Evolutionary conservation across 2,888 invertebrate species (phyloP).

Genomic region (Eilema sororculum): DNA sequence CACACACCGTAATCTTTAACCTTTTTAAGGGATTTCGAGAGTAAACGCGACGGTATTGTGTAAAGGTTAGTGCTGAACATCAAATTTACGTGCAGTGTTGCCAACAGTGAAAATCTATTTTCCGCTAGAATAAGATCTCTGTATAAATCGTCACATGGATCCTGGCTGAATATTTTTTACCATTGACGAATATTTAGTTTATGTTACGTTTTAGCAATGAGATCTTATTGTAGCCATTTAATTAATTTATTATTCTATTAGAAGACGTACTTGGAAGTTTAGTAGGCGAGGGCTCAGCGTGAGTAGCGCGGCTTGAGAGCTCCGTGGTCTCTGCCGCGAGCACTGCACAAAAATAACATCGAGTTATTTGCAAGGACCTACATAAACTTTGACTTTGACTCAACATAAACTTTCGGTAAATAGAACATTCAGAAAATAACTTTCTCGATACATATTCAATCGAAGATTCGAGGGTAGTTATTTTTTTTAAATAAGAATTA

Average conservation of each 20-base stretch:
- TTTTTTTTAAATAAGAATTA: not conserved
- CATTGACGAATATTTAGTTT: not conserved
- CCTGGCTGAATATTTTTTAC: conserved; percentile 9
- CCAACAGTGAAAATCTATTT: conserved; percentile 42
- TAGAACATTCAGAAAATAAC: not conserved
- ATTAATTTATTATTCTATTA: conserved; percentile 51
- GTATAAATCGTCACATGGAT: conserved; percentile 15
- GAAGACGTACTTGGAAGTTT: conserved; percentile 88
- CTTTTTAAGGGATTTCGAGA: not conserved
- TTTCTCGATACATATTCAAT: not conserved
- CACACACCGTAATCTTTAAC: not conserved
- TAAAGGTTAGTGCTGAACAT: conserved; percentile 40
- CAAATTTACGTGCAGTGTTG: conserved; percentile 59
- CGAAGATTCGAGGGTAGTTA: not conserved
- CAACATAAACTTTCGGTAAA: not conserved
- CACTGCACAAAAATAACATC: conserved; percentile 84
- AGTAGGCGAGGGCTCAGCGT: conserved; percentile 87
- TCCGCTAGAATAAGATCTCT: conserved; percentile 78
- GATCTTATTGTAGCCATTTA: conserved; percentile 77
- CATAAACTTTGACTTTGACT: no score
- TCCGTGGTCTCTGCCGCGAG: conserved; percentile 79
- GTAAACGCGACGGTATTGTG: conserved; percentile 6
- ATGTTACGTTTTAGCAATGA: conserved; percentile 38
- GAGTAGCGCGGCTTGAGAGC: conserved; percentile 82
- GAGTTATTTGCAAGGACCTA: conserved; percentile 57